Evolutionary conservation across 2,888 invertebrate genomes (phyloP).

Genomic region (Sinopyrophorus schimmeli): DNA sequence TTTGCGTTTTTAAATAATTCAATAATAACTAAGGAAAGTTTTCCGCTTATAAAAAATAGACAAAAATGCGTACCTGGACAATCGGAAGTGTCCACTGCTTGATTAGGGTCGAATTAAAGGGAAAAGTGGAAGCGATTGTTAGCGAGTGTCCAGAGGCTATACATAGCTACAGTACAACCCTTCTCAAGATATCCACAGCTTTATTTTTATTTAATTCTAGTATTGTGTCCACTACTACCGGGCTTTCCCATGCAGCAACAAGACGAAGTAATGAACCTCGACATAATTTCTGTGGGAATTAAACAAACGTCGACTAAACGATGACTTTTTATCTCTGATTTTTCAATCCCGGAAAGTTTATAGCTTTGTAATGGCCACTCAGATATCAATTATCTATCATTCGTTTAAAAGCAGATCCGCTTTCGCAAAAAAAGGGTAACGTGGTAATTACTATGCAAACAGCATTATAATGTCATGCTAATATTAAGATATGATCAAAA

Average conservation of each 20-base stretch:
- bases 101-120: conserved; percentile 32
- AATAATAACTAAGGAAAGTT: conserved; percentile 12
- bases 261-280: too few species aligned
- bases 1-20: conserved; percentile 8
- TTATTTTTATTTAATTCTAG: conserved; percentile 37
- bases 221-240: conserved; percentile 36
- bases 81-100: conserved; percentile 29
- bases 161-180: conserved; percentile 34
- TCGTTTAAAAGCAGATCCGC: conserved; percentile 12
- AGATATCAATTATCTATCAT: conserved; percentile 5
- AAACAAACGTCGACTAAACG: not conserved
- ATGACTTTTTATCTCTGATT: not conserved
- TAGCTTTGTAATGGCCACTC: too few species aligned
- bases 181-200: conserved; percentile 38
- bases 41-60: conserved; percentile 21
- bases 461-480: conserved; percentile 26
- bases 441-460: conserved; percentile 20
- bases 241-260: conserved; percentile 33
- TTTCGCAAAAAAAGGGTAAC: conserved; percentile 12
- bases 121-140: conserved; percentile 30
- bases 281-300: conserved; percentile 10
- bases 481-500: conserved; percentile 28
- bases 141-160: conserved; percentile 30
- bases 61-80: conserved; percentile 29
- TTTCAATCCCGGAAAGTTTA: not conserved